Conservation (phyloP, 2,888 invertebrate genomes). For the Schizaphis graminum region DNA sequence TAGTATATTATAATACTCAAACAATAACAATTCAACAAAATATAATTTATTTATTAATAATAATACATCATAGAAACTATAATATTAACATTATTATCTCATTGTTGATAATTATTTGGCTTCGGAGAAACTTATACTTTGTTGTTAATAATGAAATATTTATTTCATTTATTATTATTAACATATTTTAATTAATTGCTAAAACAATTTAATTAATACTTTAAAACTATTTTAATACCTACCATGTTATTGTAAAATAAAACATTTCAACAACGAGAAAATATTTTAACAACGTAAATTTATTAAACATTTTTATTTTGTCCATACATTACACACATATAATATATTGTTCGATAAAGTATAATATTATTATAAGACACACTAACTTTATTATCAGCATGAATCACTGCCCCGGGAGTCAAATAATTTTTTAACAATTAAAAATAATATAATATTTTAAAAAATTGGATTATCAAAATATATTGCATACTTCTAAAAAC, state of each 20-base stretch:
- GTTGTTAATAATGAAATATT: neutral
- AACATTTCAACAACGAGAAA: neutral
- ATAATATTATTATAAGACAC: neutral
- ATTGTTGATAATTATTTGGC: neutral
- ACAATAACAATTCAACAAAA: neutral
- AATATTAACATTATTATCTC: neutral
- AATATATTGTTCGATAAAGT: neutral
- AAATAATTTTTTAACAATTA: neutral
- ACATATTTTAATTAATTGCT: neutral
- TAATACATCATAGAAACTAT: neutral
- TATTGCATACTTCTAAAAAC: neutral
- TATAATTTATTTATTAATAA: neutral
- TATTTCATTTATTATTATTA: neutral
- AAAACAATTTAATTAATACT: neutral
- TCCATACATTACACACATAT: neutral
- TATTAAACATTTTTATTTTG: neutral
- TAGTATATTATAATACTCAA: neutral
- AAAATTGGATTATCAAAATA: neutral
- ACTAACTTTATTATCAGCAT: neutral
- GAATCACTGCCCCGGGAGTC: neutral
- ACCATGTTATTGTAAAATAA: neutral
- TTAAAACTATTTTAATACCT: neutral
- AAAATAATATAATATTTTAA: neutral
- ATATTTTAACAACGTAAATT: neutral
- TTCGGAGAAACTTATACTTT: neutral